These are phyloP conservation scores for Puffinus mauretanicus DNA, from an alignment of 2,113 vertebrate species.

Conservation along the genomic window DNA sequence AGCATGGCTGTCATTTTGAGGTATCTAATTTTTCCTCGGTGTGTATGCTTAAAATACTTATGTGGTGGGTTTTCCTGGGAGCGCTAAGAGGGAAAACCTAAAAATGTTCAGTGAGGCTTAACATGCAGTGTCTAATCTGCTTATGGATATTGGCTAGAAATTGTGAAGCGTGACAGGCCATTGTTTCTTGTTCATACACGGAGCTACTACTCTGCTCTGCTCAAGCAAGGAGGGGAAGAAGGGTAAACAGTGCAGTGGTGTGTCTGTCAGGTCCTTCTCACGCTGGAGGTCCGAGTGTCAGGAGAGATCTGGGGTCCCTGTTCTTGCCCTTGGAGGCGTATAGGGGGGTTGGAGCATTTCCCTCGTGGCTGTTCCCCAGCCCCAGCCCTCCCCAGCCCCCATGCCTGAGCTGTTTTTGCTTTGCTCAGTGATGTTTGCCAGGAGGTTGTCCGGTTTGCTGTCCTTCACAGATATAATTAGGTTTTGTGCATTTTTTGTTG, in stretches of 20 bases:
- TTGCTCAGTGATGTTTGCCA: background rate
- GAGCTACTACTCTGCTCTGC: background rate
- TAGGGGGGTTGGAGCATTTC: fast-evolving
- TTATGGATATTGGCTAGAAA: background rate
- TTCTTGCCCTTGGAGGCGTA: background rate
- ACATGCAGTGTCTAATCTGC: background rate
- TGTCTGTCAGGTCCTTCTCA: background rate
- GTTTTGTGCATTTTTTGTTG: background rate
- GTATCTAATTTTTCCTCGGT: background rate
- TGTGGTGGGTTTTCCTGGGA: background rate
- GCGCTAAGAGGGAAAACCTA: background rate
- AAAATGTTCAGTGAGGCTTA: background rate
- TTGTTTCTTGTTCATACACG: background rate
- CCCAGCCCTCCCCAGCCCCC: too few relatives aligned
- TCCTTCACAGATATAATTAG: background rate
- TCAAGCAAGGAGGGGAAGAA: background rate
- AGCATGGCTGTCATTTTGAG: background rate
- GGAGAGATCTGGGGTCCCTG: background rate
- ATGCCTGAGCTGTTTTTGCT: background rate
- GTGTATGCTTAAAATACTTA: background rate
- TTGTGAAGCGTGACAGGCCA: background rate
- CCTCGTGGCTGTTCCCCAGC: background rate
- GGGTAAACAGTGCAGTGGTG: background rate
- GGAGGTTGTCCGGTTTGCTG: background rate
- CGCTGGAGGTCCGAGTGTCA: fast-evolving